These are phyloP conservation scores for Drosophila cardini DNA, from an alignment of 1,140 invertebrate genomes.

Conservation along the genomic window DNA sequence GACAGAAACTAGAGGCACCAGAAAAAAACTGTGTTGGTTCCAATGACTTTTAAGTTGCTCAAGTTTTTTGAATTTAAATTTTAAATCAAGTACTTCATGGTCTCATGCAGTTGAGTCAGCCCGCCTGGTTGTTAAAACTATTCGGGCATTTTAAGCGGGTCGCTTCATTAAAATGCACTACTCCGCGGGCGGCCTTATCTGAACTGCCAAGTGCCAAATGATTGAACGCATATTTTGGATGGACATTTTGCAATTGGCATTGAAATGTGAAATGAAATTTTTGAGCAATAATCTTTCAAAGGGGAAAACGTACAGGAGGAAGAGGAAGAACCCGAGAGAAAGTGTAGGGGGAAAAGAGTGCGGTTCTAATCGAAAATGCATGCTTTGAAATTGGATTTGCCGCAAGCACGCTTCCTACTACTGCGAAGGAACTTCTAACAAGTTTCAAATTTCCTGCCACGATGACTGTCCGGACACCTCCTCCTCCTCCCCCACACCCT, in stretches of 20 bases:
- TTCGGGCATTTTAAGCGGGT: slow-evolving; percentile 3
- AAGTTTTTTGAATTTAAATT: too few species aligned
- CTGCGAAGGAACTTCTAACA: slow-evolving; percentile 57
- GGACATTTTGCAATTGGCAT: slow-evolving; percentile 10
- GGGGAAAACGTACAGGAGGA: too few species aligned
- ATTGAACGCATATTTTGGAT: slow-evolving; percentile 16
- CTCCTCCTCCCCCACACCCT: too few species aligned
- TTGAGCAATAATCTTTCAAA: slow-evolving; percentile 24
- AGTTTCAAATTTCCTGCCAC: slow-evolving; percentile 78
- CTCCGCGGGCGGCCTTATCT: neutral
- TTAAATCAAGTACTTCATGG: too few species aligned
- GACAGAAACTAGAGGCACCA: too few species aligned
- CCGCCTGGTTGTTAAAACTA: neutral
- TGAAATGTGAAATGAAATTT: slow-evolving; percentile 33
- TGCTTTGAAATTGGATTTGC: slow-evolving; percentile 70
- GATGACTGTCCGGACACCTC: neutral
- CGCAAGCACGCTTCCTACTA: slow-evolving; percentile 40
- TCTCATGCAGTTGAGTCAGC: too few species aligned
- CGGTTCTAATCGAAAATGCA: slow-evolving; percentile 40
- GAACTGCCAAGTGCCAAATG: neutral
- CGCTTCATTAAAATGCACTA: slow-evolving; percentile 3
- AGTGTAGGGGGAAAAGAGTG: neutral
- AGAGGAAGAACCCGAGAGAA: neutral
- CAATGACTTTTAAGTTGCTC: too few species aligned
- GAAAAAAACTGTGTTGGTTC: too few species aligned